These are phyloP conservation scores for Anarhynchus alexandrinus DNA, from an alignment of 2,113 vertebrate species.

Conservation along the genomic window DNA sequence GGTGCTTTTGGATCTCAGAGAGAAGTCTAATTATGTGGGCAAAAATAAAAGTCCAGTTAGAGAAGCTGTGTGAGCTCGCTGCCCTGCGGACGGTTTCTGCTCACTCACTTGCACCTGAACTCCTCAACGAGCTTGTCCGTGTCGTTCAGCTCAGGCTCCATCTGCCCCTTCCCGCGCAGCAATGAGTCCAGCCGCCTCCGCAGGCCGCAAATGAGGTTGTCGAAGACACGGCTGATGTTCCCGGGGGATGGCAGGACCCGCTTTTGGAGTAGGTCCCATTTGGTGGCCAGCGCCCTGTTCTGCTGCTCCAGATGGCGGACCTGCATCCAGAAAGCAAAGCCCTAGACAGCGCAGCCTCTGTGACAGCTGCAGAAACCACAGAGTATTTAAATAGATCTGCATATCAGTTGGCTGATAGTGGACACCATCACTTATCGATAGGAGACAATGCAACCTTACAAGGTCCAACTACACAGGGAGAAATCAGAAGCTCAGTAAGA, in stretches of 20 bases:
- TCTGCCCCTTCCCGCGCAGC: constrained; percentile 75
- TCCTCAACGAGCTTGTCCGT: constrained; percentile 76
- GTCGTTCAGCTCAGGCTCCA: constrained; percentile 78
- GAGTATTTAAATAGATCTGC: too few species aligned
- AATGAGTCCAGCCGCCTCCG: constrained; percentile 70
- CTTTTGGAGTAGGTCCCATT: constrained; percentile 32
- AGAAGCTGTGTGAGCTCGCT: not conserved
- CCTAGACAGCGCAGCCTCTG: not conserved
- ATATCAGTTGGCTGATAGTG: too few species aligned
- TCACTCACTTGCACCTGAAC: constrained; percentile 79
- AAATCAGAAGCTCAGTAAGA: too few species aligned
- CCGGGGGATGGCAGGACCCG: not conserved
- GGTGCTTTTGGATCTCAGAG: not conserved
- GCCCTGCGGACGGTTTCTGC: not conserved
- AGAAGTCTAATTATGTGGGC: not conserved
- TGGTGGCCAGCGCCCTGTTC: constrained; percentile 56
- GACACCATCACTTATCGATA: too few species aligned
- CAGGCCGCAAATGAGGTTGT: constrained; percentile 79
- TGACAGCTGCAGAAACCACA: not conserved
- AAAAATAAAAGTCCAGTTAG: not conserved
- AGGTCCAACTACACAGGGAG: too few species aligned
- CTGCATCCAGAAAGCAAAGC: not conserved
- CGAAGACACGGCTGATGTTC: constrained; percentile 79
- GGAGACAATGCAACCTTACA: too few species aligned
- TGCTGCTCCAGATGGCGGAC: constrained; percentile 52